These are phyloP conservation scores for Pentalonia nigronervosa DNA, from an alignment of 1,140 invertebrate species.

Conservation along the genomic window DNA sequence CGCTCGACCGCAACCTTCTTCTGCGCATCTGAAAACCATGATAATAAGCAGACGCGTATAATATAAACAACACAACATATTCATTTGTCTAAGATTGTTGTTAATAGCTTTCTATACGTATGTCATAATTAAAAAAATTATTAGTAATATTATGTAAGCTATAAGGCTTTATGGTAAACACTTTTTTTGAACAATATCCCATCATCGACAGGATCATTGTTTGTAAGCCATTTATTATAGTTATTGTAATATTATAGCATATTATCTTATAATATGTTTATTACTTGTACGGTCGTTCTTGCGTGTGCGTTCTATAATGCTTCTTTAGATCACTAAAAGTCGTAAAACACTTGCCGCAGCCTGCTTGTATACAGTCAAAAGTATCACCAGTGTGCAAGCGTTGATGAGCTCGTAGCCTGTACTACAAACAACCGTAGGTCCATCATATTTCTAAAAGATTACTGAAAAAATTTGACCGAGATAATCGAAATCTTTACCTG, in stretches of 20 bases:
- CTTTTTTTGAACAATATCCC: neutral
- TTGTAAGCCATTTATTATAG: neutral
- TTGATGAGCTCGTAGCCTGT: constrained; percentile 87
- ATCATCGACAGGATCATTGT: neutral
- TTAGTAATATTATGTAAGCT: neutral
- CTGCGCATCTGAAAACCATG: constrained; percentile 59
- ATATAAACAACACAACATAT: neutral
- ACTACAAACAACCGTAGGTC: constrained; percentile 59
- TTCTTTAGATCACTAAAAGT: constrained; percentile 93
- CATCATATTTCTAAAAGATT: constrained; percentile 56
- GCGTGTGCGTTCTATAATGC: constrained; percentile 89
- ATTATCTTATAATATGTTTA: neutral
- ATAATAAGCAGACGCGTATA: neutral
- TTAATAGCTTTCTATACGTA: neutral
- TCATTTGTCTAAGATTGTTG: neutral
- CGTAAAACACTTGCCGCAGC: constrained; percentile 91
- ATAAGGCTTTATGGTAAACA: neutral
- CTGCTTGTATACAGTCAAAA: constrained; percentile 87
- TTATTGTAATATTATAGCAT: neutral
- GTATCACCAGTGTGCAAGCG: constrained; percentile 92
- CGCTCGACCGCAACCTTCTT: constrained; percentile 84
- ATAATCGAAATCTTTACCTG: constrained; percentile 67
- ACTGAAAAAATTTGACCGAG: constrained; percentile 41
- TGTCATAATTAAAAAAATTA: neutral
- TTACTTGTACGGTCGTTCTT: constrained; percentile 90